phyloP scores from a whole-genome alignment of 2,797 vertebrate species.

The Mormyrops boulengeri region DNA sequence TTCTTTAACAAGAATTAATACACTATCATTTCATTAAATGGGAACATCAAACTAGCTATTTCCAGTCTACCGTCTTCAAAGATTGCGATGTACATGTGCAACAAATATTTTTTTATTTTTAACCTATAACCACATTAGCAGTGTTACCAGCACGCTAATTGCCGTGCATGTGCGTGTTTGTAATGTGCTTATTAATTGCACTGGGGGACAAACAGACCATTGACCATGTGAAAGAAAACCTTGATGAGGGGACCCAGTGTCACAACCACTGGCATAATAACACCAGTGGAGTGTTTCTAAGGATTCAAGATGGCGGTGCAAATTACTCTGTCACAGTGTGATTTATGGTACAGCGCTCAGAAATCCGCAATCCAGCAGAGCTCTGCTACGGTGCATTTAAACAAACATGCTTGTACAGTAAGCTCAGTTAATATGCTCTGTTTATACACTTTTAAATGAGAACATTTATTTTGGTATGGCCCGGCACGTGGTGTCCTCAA shows the following conservation, averaged over 20 bases:
- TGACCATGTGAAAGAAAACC: not conserved
- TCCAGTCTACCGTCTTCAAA: not conserved
- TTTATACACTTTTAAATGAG: slow-evolving; percentile 3
- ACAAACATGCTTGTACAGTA: slow-evolving; percentile 14
- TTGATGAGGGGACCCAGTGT: not conserved
- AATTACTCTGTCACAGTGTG: slow-evolving; percentile 12
- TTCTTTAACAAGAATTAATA: not conserved
- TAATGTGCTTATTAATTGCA: not conserved
- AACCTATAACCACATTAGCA: not conserved
- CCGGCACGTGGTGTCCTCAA: not conserved
- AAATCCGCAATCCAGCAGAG: not conserved
- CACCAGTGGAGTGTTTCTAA: not conserved
- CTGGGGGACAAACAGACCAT: not conserved
- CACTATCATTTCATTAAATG: not conserved
- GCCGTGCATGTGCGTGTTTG: not conserved
- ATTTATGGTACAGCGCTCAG: not conserved
- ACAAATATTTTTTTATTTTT: not conserved
- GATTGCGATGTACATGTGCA: not conserved
- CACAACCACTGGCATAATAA: not conserved
- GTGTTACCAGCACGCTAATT: not conserved
- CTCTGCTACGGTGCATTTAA: not conserved
- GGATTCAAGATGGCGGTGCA: not conserved
- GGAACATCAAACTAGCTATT: not conserved
- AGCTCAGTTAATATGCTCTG: slow-evolving; percentile 4
- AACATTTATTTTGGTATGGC: not conserved